phyloP scores from a whole-genome alignment of 2,113 vertebrate genomes.

The Carassius carassius region DNA sequence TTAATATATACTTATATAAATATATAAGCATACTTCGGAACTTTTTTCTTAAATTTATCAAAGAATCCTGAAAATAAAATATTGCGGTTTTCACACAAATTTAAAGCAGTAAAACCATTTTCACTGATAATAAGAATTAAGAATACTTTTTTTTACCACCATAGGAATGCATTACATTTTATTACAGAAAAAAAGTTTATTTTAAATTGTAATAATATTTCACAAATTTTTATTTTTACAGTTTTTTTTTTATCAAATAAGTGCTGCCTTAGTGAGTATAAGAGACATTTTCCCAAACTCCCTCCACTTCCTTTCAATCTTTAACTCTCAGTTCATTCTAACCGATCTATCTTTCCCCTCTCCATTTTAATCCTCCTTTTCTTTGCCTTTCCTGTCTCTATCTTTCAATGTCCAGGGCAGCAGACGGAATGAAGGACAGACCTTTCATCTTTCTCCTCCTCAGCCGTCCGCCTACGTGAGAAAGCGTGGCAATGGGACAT shows the following conservation, averaged over 20 bases:
- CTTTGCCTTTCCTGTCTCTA: constrained; percentile 19
- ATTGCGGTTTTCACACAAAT: too few relatives aligned
- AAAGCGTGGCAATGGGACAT: constrained; percentile 88
- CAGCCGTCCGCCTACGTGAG: constrained; percentile 89
- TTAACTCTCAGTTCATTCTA: not conserved
- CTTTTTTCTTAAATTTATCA: too few relatives aligned
- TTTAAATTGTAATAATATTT: not conserved
- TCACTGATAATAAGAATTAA: too few relatives aligned
- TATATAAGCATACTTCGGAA: too few relatives aligned
- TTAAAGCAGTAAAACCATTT: too few relatives aligned
- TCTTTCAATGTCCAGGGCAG: constrained; percentile 45
- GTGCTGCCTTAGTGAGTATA: not conserved
- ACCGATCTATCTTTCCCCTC: not conserved
- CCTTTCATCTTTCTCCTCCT: constrained; percentile 92
- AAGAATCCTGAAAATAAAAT: too few relatives aligned
- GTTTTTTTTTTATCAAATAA: not conserved
- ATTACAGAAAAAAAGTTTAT: not conserved
- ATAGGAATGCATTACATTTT: not conserved
- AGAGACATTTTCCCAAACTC: not conserved
- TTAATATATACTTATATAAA: too few relatives aligned
- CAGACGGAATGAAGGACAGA: constrained; percentile 79
- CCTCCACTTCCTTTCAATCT: not conserved
- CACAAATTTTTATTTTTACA: not conserved
- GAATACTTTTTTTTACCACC: too few relatives aligned
- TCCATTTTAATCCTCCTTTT: not conserved